Evolutionary conservation across 2,113 vertebrate genomes (phyloP).

Genomic region (Corapipo altera): DNA sequence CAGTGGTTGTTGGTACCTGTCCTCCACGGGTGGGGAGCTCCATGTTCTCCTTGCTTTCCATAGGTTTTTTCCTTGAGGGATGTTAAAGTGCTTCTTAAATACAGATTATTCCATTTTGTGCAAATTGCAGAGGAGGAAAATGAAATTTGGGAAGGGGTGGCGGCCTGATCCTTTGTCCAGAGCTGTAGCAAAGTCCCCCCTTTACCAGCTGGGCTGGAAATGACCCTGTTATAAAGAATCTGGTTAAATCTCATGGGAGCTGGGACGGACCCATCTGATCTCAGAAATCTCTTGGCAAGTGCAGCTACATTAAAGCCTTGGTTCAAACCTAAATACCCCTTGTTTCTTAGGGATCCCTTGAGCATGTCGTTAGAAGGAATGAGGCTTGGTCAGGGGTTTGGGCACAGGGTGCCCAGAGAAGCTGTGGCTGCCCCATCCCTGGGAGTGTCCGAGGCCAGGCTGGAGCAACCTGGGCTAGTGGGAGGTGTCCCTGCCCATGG

Average conservation of each 20-base stretch:
- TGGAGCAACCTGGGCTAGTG: neutral
- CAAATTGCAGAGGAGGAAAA: neutral
- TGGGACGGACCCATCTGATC: neutral
- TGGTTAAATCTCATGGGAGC: neutral
- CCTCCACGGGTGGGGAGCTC: accelerated
- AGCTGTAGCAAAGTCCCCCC: neutral
- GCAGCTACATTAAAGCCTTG: neutral
- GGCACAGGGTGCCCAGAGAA: neutral
- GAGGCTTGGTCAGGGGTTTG: neutral
- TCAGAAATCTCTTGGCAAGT: neutral
- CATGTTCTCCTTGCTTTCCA: accelerated
- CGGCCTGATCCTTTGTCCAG: neutral
- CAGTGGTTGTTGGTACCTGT: neutral
- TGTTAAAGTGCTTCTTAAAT: neutral
- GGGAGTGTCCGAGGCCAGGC: neutral
- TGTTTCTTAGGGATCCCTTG: neutral
- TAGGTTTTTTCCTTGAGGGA: neutral
- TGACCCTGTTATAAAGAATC: neutral
- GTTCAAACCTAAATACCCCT: neutral
- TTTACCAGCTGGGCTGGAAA: neutral
- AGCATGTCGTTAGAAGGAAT: neutral
- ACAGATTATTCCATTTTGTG: neutral
- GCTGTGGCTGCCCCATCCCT: neutral
- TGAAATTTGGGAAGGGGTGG: neutral
- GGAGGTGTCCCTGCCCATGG: neutral